Base-by-base conservation (phyloP, 2,888 invertebrate species). In the Agriopis marginaria region DNA sequence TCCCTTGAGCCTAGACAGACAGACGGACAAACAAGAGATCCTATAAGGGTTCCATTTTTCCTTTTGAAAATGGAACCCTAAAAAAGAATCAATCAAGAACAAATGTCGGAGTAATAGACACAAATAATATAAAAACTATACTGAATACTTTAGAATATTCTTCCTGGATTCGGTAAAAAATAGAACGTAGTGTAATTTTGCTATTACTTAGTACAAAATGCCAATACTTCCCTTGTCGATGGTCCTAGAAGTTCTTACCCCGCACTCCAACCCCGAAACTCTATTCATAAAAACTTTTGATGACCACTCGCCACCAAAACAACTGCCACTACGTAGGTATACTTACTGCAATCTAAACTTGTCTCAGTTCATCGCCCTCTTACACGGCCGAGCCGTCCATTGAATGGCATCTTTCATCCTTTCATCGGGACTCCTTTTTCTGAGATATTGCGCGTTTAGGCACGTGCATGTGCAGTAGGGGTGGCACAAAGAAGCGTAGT, bases 401-500 rank as follows among this genome's bases (percentile, higher is more conserved):
- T 82, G 81, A 83, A 86, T 82, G 69, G 68, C 82, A 77, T 73
- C 77, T 77, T 75, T 79, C 75, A 75, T 79, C 79, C 78, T 82
- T 82, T 82, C 81, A 80, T 81, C 70, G 66, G 14, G 71, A 72
- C 70, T 77, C 75, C 71, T 74, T 75, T 74, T 80, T 73, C 75
- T 75, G 58, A 67, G 74, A 73, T 78, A 79, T 79, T 74, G 75
- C 75, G 78, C 75, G 75, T 71, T 78, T 73, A 72, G 73, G 76
- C 81, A 85, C 83, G 77, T 83, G 82, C 82, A 83, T 79, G 80
- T 86, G 83, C 86, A 86, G 77, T 85, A 88, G 85, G 86, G 88
- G 76, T 88, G 83, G 63, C 82, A 80, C 72, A 78, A 77, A 80
- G 75, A 69, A 79, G 63, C 76, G 78, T 79, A 77, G 77, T 77